Evolutionary conservation across 2,888 invertebrate genomes (phyloP), one percentile per base, ranked within the genome.

Genomic region (Athripsodes cinereus): DNA sequence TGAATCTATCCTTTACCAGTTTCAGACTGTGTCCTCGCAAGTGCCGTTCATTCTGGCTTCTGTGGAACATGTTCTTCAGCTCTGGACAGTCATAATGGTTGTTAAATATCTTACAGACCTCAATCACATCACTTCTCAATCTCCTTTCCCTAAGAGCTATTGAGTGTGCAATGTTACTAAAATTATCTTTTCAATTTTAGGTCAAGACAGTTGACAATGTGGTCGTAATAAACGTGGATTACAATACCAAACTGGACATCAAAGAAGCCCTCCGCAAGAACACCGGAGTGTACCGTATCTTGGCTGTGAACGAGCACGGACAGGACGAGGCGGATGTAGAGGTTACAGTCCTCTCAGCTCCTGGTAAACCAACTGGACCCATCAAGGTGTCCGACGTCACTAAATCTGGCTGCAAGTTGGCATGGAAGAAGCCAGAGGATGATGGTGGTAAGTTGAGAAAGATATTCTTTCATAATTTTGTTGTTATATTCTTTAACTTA

Each of bases 381-480:
- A 79, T 96, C 6, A 88, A 92, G 74, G 92, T 93, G 11, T 76
- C 85, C 0, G 92, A 96, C 67, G 88, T 96, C 21, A 92, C 92
- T 35, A 94, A 94, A 72, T 87, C 88, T 65, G 88, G 92, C 55
- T 92, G 92, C 72, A 94, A 94, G 70, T 78, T 96, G 52, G 86
- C 90, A 65, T 96, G 96, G 96, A 87, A 92, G 67, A 93, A 94
- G 67, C 96, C 96, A 1, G 91, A 93, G 67, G 93, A 96, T 70
- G 95, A 96, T 73, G 96, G 95, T 67, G 97, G 97, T 67, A 55
- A 66, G 74, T 19, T 10, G 26, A 26, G 5, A 26, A 6, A 26
- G 10, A 26, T 6, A 6, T 26, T 26, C 26, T 6, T 26, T 26
- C 3, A 10, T 26, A n/a, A n/a, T n/a, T n/a, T n/a, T n/a, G n/a